Percentiles rank a stretch among this genome's conserved stretches.
These are phyloP conservation scores for Peromyscus leucopus DNA, from an alignment of 2,113 vertebrate species.

Conservation along the genomic window DNA sequence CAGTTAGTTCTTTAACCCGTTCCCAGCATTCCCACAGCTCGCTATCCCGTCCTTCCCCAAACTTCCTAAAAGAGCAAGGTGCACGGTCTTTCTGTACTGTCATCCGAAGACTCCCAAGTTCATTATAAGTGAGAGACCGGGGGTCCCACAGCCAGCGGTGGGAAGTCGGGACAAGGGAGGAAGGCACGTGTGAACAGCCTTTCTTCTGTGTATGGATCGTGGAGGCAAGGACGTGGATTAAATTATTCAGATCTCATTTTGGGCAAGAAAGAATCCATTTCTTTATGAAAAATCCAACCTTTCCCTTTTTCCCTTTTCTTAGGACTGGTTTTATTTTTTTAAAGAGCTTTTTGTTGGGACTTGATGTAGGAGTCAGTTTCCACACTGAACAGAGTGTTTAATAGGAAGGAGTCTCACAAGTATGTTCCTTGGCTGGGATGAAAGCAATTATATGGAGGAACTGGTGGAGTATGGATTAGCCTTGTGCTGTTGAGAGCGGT, in stretches of 20 bases:
- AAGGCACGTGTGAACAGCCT: accelerated
- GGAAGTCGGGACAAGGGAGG: not conserved
- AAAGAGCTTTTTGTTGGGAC: not conserved
- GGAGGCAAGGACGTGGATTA: not conserved
- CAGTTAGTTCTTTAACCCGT: not conserved
- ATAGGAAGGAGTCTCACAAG: not conserved
- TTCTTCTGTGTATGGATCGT: not conserved
- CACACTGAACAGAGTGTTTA: not conserved
- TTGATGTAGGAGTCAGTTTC: not conserved
- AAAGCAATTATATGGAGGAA: not conserved
- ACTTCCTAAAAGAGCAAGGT: not conserved
- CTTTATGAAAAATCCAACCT: conserved; percentile 15
- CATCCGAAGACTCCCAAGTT: not conserved
- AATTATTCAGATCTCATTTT: not conserved
- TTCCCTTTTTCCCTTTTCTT: conserved; percentile 33
- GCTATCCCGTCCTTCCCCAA: not conserved
- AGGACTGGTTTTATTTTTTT: not conserved
- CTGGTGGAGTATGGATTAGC: not conserved
- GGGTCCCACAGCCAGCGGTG: not conserved
- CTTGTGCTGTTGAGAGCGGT: not conserved
- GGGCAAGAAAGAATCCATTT: conserved; percentile 28
- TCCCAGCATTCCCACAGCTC: not conserved
- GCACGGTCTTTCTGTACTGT: not conserved
- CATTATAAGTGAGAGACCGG: not conserved
- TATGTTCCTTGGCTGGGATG: not conserved